These are phyloP conservation scores for Bugula neritina DNA, from an alignment of 2,888 invertebrate genomes.

Conservation along the genomic window DNA sequence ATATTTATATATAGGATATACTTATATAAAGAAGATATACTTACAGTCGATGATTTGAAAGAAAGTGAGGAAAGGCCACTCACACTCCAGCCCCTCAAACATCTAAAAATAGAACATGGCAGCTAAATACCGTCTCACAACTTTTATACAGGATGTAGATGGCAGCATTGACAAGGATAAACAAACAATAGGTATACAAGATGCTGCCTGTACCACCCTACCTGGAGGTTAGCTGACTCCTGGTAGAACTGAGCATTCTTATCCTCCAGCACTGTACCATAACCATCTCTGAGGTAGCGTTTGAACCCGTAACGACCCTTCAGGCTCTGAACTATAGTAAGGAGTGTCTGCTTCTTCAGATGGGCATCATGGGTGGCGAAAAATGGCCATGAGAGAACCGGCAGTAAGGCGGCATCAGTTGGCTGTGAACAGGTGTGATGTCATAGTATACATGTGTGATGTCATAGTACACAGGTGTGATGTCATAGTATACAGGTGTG, in stretches of 20 bases:
- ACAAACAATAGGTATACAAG: too few relatives aligned
- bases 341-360: conserved; percentile 77
- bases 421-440: conserved; percentile 37
- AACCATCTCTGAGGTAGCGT: conserved; percentile 89
- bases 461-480: background rate
- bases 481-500: too few relatives aligned
- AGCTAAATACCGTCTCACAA: too few relatives aligned
- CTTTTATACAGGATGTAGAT: too few relatives aligned
- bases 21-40: conserved; percentile 30
- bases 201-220: too few relatives aligned
- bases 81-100: conserved; percentile 91
- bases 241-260: conserved; percentile 72
- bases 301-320: conserved; percentile 88
- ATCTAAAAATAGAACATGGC: conserved; percentile 58
- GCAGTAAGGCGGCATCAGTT: conserved; percentile 79
- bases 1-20: conserved; percentile 6
- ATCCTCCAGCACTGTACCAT: conserved; percentile 80
- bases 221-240: conserved; percentile 64
- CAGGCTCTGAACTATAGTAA: conserved; percentile 65
- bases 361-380: conserved; percentile 94
- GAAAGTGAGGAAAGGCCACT: conserved; percentile 95
- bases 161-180: too few relatives aligned
- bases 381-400: conserved; percentile 93
- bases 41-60: conserved; percentile 90
- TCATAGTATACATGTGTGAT: background rate